Conservation (phyloP, 2,888 invertebrate species). For the Chydorus sphaericus region DNA sequence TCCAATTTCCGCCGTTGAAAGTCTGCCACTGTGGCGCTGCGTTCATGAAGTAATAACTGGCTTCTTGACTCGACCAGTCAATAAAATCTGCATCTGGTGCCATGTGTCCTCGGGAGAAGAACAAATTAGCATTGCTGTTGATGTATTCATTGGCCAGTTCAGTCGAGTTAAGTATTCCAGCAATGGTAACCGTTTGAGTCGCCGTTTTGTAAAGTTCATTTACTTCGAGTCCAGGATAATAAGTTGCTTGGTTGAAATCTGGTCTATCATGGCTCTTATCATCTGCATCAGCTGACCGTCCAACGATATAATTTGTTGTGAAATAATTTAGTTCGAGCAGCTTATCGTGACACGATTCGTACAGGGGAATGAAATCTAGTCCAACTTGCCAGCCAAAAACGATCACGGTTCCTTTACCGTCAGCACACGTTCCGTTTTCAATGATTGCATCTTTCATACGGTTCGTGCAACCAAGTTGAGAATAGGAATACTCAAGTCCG, state of each 20-base stretch:
- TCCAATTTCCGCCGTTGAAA: constrained; percentile 45
- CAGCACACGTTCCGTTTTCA: constrained; percentile 6
- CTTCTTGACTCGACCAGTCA: constrained; percentile 39
- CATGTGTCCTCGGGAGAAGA: constrained; percentile 41
- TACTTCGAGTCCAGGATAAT: constrained; percentile 27
- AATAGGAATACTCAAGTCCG: not conserved
- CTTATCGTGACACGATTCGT: constrained; percentile 40
- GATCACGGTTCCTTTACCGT: constrained; percentile 2
- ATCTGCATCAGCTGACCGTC: constrained; percentile 35
- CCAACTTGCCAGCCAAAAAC: constrained; percentile 10
- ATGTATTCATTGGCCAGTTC: constrained; percentile 23
- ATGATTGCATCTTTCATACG: constrained; percentile 6
- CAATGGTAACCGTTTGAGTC: constrained; percentile 21
- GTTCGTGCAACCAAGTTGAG: constrained; percentile 1
- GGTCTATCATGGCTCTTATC: constrained; percentile 33
- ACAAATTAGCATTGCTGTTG: constrained; percentile 15
- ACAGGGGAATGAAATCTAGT: constrained; percentile 24
- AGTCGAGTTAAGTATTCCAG: constrained; percentile 21
- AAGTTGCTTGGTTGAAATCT: constrained; percentile 34
- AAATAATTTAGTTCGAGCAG: constrained; percentile 36
- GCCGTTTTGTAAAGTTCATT: constrained; percentile 16
- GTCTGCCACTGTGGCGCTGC: constrained; percentile 50
- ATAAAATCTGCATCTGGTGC: constrained; percentile 44
- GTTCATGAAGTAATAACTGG: constrained; percentile 48
- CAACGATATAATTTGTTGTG: constrained; percentile 35